These are phyloP conservation scores for Drosophila siamana DNA, from an alignment of 2,888 invertebrate species.

Conservation along the genomic window DNA sequence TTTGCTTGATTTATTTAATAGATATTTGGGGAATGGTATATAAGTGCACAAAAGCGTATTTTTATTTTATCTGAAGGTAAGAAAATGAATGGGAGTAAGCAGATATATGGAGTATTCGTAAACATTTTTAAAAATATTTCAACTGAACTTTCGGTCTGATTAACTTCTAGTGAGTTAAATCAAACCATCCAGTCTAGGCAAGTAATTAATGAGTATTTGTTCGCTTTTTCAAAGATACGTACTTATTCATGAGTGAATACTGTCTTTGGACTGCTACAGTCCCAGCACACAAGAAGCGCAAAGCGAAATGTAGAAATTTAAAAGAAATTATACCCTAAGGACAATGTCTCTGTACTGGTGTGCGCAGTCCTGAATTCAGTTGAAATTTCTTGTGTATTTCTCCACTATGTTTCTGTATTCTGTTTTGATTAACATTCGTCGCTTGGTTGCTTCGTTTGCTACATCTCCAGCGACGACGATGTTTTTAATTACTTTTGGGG, in stretches of 20 bases:
- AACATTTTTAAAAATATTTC: neutral
- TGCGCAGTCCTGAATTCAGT: constrained; percentile 11
- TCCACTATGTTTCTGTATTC: constrained; percentile 58
- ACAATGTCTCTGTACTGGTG: constrained; percentile 51
- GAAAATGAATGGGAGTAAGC: too few relatives aligned
- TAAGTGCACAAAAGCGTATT: too few relatives aligned
- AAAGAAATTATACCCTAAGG: constrained; percentile 82
- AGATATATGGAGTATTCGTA: too few relatives aligned
- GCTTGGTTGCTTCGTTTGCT: constrained; percentile 27
- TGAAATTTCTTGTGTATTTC: constrained; percentile 62
- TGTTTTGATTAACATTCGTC: constrained; percentile 79
- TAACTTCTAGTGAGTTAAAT: neutral
- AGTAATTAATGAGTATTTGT: constrained; percentile 39
- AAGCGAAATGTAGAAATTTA: constrained; percentile 68
- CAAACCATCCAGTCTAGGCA: neutral
- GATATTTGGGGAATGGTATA: too few relatives aligned
- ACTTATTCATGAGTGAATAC: constrained; percentile 3
- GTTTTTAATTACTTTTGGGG: constrained; percentile 80
- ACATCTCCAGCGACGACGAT: constrained; percentile 65
- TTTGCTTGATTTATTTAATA: too few relatives aligned
- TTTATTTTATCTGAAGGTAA: too few relatives aligned
- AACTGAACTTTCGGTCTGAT: neutral
- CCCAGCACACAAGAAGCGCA: constrained; percentile 26
- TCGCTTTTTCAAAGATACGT: constrained; percentile 12
- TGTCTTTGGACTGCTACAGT: constrained; percentile 6